Base-by-base conservation (phyloP, 2,888 invertebrate species). In the Clunio marinus region DNA sequence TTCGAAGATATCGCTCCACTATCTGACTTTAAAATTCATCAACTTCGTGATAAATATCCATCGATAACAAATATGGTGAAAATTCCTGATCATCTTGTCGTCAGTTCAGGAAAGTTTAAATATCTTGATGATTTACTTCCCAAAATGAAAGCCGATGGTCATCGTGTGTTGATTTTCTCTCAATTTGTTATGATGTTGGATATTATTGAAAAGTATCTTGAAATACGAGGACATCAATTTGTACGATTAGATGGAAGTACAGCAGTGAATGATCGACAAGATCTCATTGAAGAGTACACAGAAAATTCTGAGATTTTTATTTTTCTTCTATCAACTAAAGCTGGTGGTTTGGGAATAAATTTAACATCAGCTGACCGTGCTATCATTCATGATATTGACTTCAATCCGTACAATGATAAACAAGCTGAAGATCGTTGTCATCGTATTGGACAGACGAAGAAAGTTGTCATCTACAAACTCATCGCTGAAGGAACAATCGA, bases 351-450 rank as follows among this genome's bases (percentile, higher is more conserved):
- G 63, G 96, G 96, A 68, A 95, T 96, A 75, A 96, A 96, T 81
- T 83, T 96, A 71, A 94, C 94, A 0, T 88, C 93, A 0, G 97
- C 98, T 0, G 96, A 97, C 80, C 92, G 92, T 10, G 97, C 91
- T 57, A 89, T 94, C 70, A 89, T 98, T 71, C 96, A 98, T 77
- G 98, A 98, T 76, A 93, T 97, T 63, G 98, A 98, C 81, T 96
- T 95, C 78, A 98, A 98, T 81, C 97, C 97, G 0, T 96, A 97
- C 79, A 97, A 97, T 77, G 97, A 98, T 78, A 96, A 96, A 78
- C 96, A 96, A 80, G 97, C 97, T 0, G 96, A 97, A 77, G 97
- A 98, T 80, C 83, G 89, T 71, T 88, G 88, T 76, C 89, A 89
- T 76, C 81, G 89, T 27, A 85, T 89, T 84, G 89, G 89, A 0